Evolutionary conservation across 2,888 invertebrate genomes (phyloP).

Genomic region (Sylvicola cinctus): DNA sequence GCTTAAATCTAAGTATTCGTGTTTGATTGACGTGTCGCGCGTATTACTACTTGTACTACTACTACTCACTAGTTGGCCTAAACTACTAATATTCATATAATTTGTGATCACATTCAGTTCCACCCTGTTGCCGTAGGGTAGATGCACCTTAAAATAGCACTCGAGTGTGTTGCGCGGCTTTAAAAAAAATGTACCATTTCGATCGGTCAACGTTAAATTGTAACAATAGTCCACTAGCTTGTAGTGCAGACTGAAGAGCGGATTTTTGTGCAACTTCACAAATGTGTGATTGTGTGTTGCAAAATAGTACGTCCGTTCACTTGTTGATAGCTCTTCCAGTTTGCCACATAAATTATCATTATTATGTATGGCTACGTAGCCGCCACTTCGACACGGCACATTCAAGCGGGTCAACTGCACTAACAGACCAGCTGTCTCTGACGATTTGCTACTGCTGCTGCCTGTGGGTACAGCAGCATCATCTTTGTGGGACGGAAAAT

Average conservation of each 20-base stretch:
- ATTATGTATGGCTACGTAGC: conserved; percentile 25
- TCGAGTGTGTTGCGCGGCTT: conserved; percentile 34
- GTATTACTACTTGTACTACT: neutral
- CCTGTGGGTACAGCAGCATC: conserved; percentile 4
- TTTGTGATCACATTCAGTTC: conserved; percentile 30
- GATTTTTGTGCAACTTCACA: conserved; percentile 37
- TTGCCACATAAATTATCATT: conserved; percentile 36
- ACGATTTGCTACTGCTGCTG: conserved; percentile 13
- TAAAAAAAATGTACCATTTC: conserved; percentile 44
- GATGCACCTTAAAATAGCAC: conserved; percentile 46
- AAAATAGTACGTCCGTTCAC: conserved; percentile 38
- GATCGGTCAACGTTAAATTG: conserved; percentile 39
- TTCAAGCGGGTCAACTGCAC: conserved; percentile 44
- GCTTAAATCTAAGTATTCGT: conserved; percentile 4
- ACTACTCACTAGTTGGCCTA: neutral
- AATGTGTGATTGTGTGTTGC: conserved; percentile 28
- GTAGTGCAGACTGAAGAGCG: conserved; percentile 43
- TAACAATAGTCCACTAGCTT: conserved; percentile 51
- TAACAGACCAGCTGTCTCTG: conserved; percentile 30
- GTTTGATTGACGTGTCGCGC: conserved; percentile 10
- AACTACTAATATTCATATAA: conserved; percentile 3
- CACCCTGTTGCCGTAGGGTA: conserved; percentile 49
- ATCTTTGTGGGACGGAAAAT: conserved; percentile 14
- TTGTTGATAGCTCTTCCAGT: conserved; percentile 39
- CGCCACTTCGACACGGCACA: conserved; percentile 41